A percentile compares a stretch with the other conserved stretches of the same genome.
These are phyloP conservation scores for Schizopygopsis pylzovi DNA, from an alignment of 2,797 vertebrate species.

Conservation along the genomic window DNA sequence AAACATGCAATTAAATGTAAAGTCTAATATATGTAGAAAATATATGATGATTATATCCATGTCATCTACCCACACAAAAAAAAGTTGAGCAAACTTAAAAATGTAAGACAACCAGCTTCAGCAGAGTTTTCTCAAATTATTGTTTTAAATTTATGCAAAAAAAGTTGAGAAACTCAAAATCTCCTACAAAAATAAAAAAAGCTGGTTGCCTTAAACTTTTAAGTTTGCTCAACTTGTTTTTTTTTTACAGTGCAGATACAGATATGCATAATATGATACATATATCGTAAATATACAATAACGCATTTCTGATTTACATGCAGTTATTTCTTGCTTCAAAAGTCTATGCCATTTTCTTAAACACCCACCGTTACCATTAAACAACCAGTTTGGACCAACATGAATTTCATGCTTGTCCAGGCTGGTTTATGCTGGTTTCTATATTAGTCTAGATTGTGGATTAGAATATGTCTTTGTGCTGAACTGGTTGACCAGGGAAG, in stretches of 20 bases:
- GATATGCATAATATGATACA: neutral
- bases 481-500: neutral
- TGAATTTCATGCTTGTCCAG: neutral
- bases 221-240: too few species aligned
- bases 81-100: too few species aligned
- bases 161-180: too few species aligned
- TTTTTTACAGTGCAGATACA: neutral
- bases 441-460: conserved; percentile 6
- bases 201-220: too few species aligned
- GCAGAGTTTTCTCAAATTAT: too few species aligned
- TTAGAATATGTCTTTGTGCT: neutral
- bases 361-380: neutral
- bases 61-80: neutral
- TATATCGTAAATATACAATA: neutral
- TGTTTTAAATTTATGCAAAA: too few species aligned
- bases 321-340: neutral
- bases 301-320: neutral
- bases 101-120: too few species aligned
- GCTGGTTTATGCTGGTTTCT: neutral
- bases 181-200: too few species aligned
- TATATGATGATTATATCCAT: neutral
- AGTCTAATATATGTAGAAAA: neutral
- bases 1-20: neutral
- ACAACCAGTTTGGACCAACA: neutral
- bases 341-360: neutral